Evolutionary conservation across 2,888 invertebrate genomes (phyloP), one percentile per base, ranked within the genome.

Genomic region (Athalia circularis): DNA sequence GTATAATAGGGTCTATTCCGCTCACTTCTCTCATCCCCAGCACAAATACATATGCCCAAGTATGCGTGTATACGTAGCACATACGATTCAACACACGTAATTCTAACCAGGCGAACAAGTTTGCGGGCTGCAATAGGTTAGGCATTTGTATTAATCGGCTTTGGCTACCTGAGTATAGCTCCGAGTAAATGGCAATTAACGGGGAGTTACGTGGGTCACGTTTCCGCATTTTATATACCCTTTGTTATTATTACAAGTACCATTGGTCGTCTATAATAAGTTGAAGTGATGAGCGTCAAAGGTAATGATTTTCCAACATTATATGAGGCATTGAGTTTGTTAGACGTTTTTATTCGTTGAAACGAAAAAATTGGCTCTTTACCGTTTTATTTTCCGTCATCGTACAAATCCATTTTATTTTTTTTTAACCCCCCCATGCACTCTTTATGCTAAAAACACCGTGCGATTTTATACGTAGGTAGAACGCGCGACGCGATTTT

Each of bases 121-220:
- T 6, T 13, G 13, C 43, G 11, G 7, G 29, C 83, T 83, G 83
- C 87, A 85, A 87, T 87, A 87, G 87, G 84, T 87, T 87, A 86
- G 86, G 86, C 84, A 87, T 88, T 88, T 88, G 87, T 87, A 88
- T 88, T 87, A 87, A 88, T 87, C 86, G 87, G 84, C 84, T 86
- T 83, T 75, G 68, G 43, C 50, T 68, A 68, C 68, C 68, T 68
- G 68, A 52, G 68, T 68, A 68, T 68, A 15, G 54, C 43, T 29
- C 11, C 43, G 68, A 54, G 68, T 54, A 68, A 68, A 68, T 29
- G 68, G 52, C 68, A 68, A 68, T 68, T 68, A 68, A 54, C 15
- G 52, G 68, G 52, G 68, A 68, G 68, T 68, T 68, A 52, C 68
- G 68, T 54, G 11, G 54, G 54, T 68, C 68, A 29, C 29, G 29